phyloP scores from a whole-genome alignment of 2,113 vertebrate genomes.

The Oryzias celebensis region DNA sequence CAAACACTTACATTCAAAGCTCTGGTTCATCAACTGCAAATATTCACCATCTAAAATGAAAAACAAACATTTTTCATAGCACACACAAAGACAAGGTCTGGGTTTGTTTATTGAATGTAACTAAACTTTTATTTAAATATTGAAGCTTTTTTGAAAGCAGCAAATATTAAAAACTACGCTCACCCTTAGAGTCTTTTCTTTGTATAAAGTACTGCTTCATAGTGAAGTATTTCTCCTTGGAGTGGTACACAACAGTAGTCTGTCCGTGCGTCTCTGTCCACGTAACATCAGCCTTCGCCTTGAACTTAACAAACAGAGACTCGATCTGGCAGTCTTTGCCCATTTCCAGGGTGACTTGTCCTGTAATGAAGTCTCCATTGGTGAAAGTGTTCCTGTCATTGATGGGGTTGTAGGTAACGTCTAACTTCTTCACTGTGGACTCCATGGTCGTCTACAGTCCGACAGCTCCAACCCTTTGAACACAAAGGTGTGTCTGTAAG shows the following conservation, averaged over 20 bases:
- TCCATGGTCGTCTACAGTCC: conserved; percentile 37
- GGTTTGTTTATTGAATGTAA: too few species aligned
- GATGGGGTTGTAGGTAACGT: conserved; percentile 38
- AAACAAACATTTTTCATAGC: neutral
- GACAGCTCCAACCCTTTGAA: neutral
- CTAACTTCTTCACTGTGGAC: conserved; percentile 53
- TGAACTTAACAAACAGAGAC: conserved; percentile 61
- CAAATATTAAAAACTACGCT: neutral
- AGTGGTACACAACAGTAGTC: conserved; percentile 31
- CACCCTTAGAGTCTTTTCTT: conserved; percentile 30
- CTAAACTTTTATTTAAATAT: neutral
- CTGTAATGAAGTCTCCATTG: conserved; percentile 56
- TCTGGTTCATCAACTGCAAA: conserved; percentile 19
- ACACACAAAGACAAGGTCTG: too few species aligned
- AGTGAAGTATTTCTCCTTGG: conserved; percentile 75
- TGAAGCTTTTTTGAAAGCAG: too few species aligned
- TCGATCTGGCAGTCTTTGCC: conserved; percentile 55
- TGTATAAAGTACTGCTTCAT: conserved; percentile 53
- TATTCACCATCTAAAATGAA: conserved; percentile 9
- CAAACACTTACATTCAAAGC: conserved; percentile 49
- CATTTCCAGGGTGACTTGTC: conserved; percentile 62
- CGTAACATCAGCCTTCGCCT: conserved; percentile 64
- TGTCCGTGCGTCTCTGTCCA: conserved; percentile 62
- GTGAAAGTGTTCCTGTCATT: conserved; percentile 60
- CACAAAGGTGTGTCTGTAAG: too few species aligned